A percentile compares a stretch with the other conserved stretches of the same genome.
These are phyloP conservation scores for Heliconius ethilla DNA, from an alignment of 2,888 invertebrate species.

Conservation along the genomic window DNA sequence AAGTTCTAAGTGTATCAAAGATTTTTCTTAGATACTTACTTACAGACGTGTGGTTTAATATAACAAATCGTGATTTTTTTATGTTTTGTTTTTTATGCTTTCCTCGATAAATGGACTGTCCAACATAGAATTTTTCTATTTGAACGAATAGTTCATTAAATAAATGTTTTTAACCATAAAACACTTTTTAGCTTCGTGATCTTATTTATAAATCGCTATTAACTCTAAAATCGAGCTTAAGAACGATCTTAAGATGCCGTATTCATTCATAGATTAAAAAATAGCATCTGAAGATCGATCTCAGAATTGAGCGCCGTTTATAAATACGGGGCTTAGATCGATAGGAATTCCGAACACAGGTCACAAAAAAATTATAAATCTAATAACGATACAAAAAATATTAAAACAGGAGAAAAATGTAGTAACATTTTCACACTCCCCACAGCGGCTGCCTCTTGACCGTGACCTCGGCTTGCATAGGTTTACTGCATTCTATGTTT, in stretches of 20 bases:
- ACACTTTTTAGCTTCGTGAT: no score
- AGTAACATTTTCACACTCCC: constrained; percentile 20
- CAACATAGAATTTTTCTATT: no score
- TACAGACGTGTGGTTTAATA: not conserved
- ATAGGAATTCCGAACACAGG: no score
- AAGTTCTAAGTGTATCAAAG: constrained; percentile 6
- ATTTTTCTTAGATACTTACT: not conserved
- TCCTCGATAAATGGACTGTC: no score
- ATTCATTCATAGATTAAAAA: not conserved
- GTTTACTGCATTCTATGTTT: constrained; percentile 28
- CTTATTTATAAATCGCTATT: no score
- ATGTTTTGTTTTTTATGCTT: no score
- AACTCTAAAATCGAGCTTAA: no score
- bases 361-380: not conserved
- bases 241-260: no score
- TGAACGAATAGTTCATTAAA: no score
- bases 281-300: not conserved
- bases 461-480: constrained; percentile 34
- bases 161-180: no score
- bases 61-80: not conserved
- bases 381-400: not conserved
- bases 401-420: not conserved
- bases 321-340: no score
- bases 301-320: no score
- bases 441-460: constrained; percentile 20